phyloP scores from a whole-genome alignment of 2,888 invertebrate genomes.

The Camptogramma bilineatum region DNA sequence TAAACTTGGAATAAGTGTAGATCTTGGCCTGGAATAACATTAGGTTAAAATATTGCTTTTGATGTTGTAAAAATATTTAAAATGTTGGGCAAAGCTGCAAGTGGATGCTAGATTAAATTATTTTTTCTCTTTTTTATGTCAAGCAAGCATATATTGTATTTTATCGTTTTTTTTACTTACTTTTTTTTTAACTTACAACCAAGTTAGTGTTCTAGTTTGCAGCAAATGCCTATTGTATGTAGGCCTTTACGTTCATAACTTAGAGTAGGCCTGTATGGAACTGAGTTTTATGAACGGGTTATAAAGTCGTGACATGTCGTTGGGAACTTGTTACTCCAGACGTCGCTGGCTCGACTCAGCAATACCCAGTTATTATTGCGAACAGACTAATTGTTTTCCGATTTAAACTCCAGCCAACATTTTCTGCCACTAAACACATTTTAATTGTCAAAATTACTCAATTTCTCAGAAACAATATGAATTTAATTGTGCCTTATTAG shows the following conservation, averaged over 20 bases:
- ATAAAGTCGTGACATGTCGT: constrained; percentile 80
- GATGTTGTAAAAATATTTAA: too few species aligned
- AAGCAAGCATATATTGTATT: too few species aligned
- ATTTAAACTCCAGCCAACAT: constrained; percentile 59
- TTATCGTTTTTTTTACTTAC: background rate
- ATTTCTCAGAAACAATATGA: constrained; percentile 42
- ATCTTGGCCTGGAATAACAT: too few species aligned
- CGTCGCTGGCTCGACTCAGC: constrained; percentile 63
- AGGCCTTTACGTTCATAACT: constrained; percentile 58
- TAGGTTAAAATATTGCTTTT: too few species aligned
- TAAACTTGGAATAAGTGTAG: too few species aligned
- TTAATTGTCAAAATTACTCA: constrained; percentile 53
- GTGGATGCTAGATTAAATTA: too few species aligned
- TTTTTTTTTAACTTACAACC: background rate
- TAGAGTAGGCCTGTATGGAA: constrained; percentile 74
- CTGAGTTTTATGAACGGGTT: constrained; percentile 84
- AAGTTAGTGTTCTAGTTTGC: background rate
- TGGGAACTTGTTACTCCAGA: constrained; percentile 77
- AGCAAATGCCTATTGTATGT: constrained; percentile 6
- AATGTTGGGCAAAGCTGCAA: too few species aligned
- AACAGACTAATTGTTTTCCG: constrained; percentile 75
- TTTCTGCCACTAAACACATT: constrained; percentile 59
- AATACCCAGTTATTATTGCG: constrained; percentile 69
- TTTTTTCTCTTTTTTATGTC: too few species aligned
- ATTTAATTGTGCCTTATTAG: constrained; percentile 40